Evolutionary conservation across 2,797 vertebrate genomes (phyloP).

Genomic region (Alca torda): DNA sequence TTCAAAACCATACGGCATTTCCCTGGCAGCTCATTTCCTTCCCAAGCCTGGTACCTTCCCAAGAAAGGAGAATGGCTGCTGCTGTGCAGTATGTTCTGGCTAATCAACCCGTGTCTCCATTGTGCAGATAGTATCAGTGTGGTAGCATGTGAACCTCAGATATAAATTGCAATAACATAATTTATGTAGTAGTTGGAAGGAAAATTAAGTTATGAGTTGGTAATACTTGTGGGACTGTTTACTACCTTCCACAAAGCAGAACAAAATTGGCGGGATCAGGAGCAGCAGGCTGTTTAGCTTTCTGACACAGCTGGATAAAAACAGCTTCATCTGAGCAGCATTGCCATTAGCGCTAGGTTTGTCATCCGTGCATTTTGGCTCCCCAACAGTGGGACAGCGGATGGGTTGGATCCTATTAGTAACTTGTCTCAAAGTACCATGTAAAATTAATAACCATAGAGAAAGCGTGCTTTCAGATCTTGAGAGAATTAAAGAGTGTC

Average conservation of each 20-base stretch:
- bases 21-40: background rate
- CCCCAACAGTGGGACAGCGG: background rate
- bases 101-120: background rate
- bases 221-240: background rate
- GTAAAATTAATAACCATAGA: slow-evolving; percentile 36
- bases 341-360: background rate
- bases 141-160: background rate
- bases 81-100: background rate
- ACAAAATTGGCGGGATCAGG: background rate
- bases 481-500: slow-evolving; percentile 8
- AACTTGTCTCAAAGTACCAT: slow-evolving; percentile 4
- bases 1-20: background rate
- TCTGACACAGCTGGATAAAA: background rate
- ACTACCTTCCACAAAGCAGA: background rate
- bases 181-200: background rate
- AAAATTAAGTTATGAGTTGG: background rate
- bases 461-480: slow-evolving; percentile 11
- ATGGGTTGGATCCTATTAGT: background rate
- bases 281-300: background rate
- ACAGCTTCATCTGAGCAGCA: background rate
- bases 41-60: background rate
- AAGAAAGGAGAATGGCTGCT: background rate
- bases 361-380: background rate
- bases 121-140: background rate
- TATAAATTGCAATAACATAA: background rate